Evolutionary conservation across 1,140 invertebrate genomes (phyloP).

Genomic region (Arctopsyche grandis): DNA sequence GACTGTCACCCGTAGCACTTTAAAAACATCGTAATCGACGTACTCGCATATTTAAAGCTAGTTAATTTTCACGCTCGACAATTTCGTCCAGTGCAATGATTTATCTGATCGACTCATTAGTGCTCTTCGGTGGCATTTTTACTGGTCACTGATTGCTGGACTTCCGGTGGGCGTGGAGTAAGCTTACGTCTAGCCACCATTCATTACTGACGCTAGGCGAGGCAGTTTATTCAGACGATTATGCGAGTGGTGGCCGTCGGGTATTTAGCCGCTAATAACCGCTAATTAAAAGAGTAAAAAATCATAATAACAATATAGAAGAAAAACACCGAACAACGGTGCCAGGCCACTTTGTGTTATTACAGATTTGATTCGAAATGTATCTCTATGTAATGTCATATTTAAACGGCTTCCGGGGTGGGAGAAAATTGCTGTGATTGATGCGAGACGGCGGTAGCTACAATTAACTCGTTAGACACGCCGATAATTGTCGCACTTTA

Average conservation of each 20-base stretch:
- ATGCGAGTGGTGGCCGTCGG: slow-evolving; percentile 3
- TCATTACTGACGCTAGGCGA: background rate
- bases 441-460: background rate
- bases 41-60: too few species aligned
- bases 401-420: background rate
- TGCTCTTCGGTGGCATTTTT: slow-evolving; percentile 1
- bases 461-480: too few species aligned
- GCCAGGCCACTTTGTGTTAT: background rate
- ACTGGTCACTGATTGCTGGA: slow-evolving; percentile 28
- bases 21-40: too few species aligned
- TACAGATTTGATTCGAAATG: background rate
- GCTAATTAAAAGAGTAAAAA: background rate
- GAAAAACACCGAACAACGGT: too few species aligned
- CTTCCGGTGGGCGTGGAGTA: slow-evolving; percentile 25
- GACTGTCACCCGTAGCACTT: too few species aligned
- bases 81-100: background rate
- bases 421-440: slow-evolving; percentile 2
- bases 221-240: slow-evolving; percentile 21
- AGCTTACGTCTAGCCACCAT: background rate
- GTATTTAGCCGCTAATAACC: slow-evolving; percentile 12
- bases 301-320: too few species aligned
- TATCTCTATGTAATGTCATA: background rate
- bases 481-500: too few species aligned
- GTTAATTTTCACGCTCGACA: background rate
- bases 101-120: too few species aligned